phyloP scores from a whole-genome alignment of 2,888 invertebrate species.

The Acanthococcus lagerstroemiae region DNA sequence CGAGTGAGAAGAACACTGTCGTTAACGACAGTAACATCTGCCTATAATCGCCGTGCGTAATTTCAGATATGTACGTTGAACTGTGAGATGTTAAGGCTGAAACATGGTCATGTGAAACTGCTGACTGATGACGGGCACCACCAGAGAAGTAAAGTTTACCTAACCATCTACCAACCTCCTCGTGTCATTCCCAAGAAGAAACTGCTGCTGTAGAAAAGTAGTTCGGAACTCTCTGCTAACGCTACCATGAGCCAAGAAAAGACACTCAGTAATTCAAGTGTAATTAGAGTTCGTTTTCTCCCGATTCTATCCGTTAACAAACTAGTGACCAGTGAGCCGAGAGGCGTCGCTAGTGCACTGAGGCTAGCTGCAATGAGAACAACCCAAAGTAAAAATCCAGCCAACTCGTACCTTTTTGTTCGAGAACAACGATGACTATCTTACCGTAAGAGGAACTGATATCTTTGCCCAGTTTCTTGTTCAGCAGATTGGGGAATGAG shows the following conservation, averaged over 20 bases:
- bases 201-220: background rate
- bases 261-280: background rate
- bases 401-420: too few species aligned
- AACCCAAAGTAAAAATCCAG: too few species aligned
- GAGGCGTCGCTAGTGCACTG: conserved; percentile 6
- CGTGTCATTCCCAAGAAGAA: background rate
- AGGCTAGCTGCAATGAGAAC: conserved; percentile 2
- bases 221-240: background rate
- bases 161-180: too few species aligned
- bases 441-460: conserved; percentile 7
- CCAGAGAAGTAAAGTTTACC: too few species aligned
- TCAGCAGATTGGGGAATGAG: conserved; percentile 10
- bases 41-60: conserved; percentile 4
- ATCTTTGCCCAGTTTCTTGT: background rate
- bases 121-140: too few species aligned
- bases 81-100: conserved; percentile 10
- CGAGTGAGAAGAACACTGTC: conserved; percentile 4
- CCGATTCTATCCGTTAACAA: background rate
- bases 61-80: conserved; percentile 15
- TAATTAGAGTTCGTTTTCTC: conserved; percentile 5
- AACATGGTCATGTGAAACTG: too few species aligned
- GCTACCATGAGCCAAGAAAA: conserved; percentile 1
- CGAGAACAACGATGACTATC: background rate
- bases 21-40: conserved; percentile 12
- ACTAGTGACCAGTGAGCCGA: conserved; percentile 1